Percentiles rank a stretch among this genome's conserved stretches.
phyloP scores from a whole-genome alignment of 1,140 invertebrate genomes.

The Steinernema feltiae region DNA sequence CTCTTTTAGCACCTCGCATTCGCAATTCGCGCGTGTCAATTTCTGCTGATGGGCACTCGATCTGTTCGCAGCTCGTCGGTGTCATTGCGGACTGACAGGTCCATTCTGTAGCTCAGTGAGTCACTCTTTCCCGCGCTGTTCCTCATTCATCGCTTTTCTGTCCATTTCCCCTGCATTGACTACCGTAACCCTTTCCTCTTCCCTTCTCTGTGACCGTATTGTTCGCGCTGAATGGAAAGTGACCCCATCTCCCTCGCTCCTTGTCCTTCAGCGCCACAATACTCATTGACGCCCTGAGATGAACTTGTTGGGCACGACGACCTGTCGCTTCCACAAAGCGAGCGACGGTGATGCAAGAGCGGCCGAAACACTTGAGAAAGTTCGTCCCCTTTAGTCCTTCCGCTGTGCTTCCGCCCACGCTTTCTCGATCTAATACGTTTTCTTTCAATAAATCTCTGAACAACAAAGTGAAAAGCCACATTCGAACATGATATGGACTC shows the following conservation, averaged over 20 bases:
- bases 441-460: conserved; percentile 3
- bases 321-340: not conserved
- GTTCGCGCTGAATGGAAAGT: not conserved
- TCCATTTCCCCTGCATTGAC: not conserved
- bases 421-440: not conserved
- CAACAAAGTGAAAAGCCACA: not conserved
- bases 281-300: not conserved
- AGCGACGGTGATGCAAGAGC: not conserved
- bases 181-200: not conserved
- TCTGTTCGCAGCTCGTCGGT: not conserved
- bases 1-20: conserved; percentile 4
- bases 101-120: not conserved
- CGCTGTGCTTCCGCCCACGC: not conserved
- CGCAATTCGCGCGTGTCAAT: not conserved
- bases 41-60: not conserved
- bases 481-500: not conserved
- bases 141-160: not conserved
- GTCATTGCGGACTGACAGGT: not conserved
- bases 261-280: conserved; percentile 3
- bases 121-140: not conserved
- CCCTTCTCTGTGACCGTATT: not conserved
- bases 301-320: conserved; percentile 4
- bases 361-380: conserved; percentile 8
- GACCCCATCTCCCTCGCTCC: conserved; percentile 10
- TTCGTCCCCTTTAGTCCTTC: not conserved